phyloP scores from a whole-genome alignment of 2,888 invertebrate species.

The Amphiduros pacificus region DNA sequence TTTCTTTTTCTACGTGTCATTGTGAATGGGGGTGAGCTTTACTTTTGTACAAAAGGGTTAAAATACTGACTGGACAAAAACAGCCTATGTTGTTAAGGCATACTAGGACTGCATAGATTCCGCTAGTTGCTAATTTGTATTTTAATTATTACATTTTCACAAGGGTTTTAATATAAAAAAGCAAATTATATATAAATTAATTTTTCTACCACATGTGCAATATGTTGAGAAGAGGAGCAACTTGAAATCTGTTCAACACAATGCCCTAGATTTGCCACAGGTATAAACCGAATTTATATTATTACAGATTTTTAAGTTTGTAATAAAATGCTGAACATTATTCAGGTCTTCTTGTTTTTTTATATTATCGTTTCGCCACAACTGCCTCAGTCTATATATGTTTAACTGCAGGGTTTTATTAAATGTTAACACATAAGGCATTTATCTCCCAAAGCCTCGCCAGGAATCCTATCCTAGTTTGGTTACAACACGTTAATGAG shows the following conservation, averaged over 20 bases:
- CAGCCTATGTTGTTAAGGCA: background rate
- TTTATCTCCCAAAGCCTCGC: no score
- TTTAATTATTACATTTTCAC: background rate
- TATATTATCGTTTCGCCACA: no score
- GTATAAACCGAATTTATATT: constrained; percentile 37
- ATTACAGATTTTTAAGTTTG: constrained; percentile 54
- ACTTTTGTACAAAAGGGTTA: background rate
- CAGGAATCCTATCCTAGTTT: no score
- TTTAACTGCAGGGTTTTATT: no score
- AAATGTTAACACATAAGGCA: no score
- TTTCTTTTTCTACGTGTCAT: background rate
- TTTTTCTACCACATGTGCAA: constrained; percentile 16
- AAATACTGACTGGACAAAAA: background rate
- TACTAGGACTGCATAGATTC: background rate
- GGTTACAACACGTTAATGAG: no score
- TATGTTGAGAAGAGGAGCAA: background rate
- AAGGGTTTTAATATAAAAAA: background rate
- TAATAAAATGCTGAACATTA: no score
- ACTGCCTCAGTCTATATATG: no score
- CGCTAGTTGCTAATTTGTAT: background rate
- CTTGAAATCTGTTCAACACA: background rate
- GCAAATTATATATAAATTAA: background rate
- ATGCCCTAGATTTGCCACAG: background rate
- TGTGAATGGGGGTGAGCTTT: background rate
- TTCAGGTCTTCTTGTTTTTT: no score